Percentiles rank a stretch among this genome's conserved stretches.
phyloP scores from a whole-genome alignment of 2,113 vertebrate genomes.

The Apeltes quadracus region DNA sequence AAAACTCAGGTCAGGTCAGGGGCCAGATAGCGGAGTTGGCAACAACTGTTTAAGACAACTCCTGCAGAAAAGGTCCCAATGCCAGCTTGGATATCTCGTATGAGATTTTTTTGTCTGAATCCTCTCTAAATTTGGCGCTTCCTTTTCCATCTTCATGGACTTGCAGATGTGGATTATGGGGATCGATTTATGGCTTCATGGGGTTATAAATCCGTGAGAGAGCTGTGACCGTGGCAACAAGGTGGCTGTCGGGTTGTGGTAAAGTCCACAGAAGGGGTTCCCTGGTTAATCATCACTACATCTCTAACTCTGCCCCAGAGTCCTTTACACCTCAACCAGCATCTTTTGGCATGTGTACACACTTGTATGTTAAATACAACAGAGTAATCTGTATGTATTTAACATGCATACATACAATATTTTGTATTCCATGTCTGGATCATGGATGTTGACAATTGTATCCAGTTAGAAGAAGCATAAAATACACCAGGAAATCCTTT shows the following conservation, averaged over 20 bases:
- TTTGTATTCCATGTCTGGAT: neutral
- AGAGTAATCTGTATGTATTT: too few relatives aligned
- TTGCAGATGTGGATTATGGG: constrained; percentile 33
- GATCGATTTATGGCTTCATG: constrained; percentile 26
- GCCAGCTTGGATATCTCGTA: constrained; percentile 1
- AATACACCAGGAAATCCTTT: neutral
- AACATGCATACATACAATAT: too few relatives aligned
- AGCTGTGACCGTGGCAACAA: constrained; percentile 1
- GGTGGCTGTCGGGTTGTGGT: too few relatives aligned
- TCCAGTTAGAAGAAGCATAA: neutral
- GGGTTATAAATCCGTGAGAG: constrained; percentile 35
- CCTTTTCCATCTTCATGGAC: neutral
- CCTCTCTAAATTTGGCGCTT: neutral
- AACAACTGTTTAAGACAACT: constrained; percentile 82
- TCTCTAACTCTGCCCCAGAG: constrained; percentile 30
- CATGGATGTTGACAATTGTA: neutral
- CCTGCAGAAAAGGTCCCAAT: constrained; percentile 14
- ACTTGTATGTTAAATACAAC: neutral
- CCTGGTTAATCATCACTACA: constrained; percentile 67
- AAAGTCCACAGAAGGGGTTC: too few relatives aligned
- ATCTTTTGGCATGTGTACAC: neutral
- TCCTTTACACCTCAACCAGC: neutral
- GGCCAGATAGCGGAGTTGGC: constrained; percentile 83
- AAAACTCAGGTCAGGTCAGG: constrained; percentile 84
- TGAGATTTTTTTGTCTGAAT: neutral